Percentiles rank a stretch among this genome's conserved stretches.
Conservation (phyloP, 2,113 vertebrate species). For the Albula goreensis region DNA sequence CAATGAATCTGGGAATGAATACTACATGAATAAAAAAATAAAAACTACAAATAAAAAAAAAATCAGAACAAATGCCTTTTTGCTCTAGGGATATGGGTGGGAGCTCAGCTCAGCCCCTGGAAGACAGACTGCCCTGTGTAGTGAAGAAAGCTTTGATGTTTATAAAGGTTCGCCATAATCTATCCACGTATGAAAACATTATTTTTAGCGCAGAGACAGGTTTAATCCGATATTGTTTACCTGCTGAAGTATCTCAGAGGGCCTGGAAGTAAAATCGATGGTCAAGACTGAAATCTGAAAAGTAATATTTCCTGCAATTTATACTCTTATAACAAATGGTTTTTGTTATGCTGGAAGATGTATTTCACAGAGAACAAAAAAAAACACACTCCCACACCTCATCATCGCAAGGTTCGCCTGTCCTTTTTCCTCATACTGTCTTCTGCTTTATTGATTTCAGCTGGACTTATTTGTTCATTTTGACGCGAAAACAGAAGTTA, state of each 20-base stretch:
- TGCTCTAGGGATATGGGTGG: not conserved
- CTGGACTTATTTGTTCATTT: not conserved
- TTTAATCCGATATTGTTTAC: not conserved
- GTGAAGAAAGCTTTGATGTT: not conserved
- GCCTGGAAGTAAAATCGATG: not conserved
- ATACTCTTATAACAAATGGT: not conserved
- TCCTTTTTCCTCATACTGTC: not conserved
- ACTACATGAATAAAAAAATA: not conserved
- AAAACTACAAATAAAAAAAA: not conserved
- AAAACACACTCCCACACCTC: not conserved
- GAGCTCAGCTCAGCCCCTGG: not conserved
- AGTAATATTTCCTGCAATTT: not conserved
- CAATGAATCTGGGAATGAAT: not conserved
- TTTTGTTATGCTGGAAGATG: not conserved
- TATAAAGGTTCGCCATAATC: not conserved
- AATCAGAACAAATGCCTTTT: not conserved
- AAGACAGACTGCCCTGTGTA: not conserved
- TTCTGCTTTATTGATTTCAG: not conserved
- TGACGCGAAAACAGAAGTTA: not conserved
- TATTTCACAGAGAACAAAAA: not conserved
- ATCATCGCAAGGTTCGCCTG: not conserved
- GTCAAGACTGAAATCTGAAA: not conserved
- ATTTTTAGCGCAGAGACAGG: not conserved
- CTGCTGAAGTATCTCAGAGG: not conserved
- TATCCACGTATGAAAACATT: not conserved